A percentile compares a stretch with the other conserved stretches of the same genome.
Evolutionary conservation across 2,888 invertebrate species (phyloP).

Genomic region (Mermis nigrescens): DNA sequence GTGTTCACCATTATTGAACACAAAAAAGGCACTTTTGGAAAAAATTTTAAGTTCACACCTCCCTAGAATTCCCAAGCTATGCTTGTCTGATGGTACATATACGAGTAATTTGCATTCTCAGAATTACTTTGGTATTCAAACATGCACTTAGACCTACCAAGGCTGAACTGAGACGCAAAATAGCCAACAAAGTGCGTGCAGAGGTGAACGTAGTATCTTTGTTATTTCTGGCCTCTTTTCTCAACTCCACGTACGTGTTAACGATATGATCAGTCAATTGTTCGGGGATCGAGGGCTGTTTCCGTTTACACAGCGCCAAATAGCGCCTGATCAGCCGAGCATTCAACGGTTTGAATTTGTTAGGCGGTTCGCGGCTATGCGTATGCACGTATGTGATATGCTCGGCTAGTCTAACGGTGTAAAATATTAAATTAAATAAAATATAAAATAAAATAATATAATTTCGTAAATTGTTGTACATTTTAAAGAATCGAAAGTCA

Average conservation of each 20-base stretch:
- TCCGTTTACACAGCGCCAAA: constrained; percentile 68
- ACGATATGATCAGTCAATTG: constrained; percentile 72
- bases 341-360: constrained; percentile 51
- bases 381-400: constrained; percentile 95
- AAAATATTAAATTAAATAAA: too few relatives aligned
- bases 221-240: constrained; percentile 64
- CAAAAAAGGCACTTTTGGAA: too few relatives aligned
- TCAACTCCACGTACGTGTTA: constrained; percentile 43
- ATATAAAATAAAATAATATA: too few relatives aligned
- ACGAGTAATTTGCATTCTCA: too few relatives aligned
- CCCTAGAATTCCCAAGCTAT: too few relatives aligned
- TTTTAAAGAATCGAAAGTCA: too few relatives aligned
- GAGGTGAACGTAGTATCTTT: constrained; percentile 83
- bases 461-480: too few relatives aligned
- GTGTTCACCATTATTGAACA: too few relatives aligned
- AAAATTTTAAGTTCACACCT: too few relatives aligned
- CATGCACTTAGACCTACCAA: constrained; percentile 42
- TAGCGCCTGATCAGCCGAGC: constrained; percentile 57
- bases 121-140: too few relatives aligned
- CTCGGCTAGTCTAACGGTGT: constrained; percentile 63
- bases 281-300: constrained; percentile 65
- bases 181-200: constrained; percentile 76
- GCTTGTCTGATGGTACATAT: too few relatives aligned
- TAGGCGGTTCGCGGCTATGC: constrained; percentile 64
- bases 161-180: constrained; percentile 75